Percentiles rank a stretch among this genome's conserved stretches.
phyloP scores from a whole-genome alignment of 2,113 vertebrate species.

The Monarcha castaneiventris region DNA sequence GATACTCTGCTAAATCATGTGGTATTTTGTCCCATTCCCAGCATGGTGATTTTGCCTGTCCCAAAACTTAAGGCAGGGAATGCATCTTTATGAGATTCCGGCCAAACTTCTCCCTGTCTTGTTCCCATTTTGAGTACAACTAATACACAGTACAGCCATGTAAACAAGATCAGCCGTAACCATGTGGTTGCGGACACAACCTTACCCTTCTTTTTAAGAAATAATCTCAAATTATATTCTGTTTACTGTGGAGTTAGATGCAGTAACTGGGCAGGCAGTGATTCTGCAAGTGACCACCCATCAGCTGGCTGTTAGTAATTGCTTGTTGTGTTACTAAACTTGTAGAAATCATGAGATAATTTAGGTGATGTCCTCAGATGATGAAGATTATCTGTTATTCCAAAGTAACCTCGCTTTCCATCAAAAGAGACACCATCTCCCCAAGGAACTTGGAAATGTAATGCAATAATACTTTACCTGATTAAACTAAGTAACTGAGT shows the following conservation, averaged over 20 bases:
- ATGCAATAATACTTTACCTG: neutral
- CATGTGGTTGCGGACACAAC: neutral
- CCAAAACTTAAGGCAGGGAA: neutral
- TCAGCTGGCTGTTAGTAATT: conserved; percentile 8
- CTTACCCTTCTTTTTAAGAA: neutral
- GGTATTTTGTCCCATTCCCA: neutral
- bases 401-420: conserved; percentile 22
- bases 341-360: neutral
- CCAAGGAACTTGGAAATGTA: conserved; percentile 26
- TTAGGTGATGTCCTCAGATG: neutral
- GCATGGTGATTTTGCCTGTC: neutral
- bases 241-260: neutral
- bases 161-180: neutral
- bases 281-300: neutral
- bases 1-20: neutral
- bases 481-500: conserved; percentile 46
- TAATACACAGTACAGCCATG: rapidly evolving
- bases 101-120: neutral
- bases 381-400: conserved; percentile 36
- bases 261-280: neutral
- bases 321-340: neutral
- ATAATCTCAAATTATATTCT: neutral
- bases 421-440: neutral
- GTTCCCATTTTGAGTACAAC: neutral
- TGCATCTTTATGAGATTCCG: neutral